phyloP scores from a whole-genome alignment of 2,888 invertebrate genomes.

The Pomacea canaliculata region DNA sequence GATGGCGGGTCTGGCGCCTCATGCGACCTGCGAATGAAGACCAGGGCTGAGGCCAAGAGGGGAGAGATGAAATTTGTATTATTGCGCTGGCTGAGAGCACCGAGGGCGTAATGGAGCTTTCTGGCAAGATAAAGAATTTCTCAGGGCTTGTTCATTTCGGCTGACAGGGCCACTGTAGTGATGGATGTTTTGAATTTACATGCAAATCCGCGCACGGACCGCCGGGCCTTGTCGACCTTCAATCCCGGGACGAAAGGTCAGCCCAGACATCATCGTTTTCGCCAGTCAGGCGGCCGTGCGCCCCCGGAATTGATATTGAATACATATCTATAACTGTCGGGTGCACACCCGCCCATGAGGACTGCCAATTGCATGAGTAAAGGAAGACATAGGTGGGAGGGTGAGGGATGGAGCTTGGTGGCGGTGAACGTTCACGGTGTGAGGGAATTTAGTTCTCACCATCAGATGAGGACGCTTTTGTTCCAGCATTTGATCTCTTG shows the following conservation, averaged over 20 bases:
- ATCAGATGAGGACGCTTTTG: no score
- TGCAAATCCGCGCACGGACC: slow-evolving; percentile 36
- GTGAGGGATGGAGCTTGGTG: background rate
- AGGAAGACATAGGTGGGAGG: background rate
- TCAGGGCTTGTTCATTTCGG: slow-evolving; percentile 30
- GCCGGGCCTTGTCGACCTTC: slow-evolving; percentile 24
- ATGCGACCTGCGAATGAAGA: slow-evolving; percentile 22
- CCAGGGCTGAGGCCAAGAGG: slow-evolving; percentile 11
- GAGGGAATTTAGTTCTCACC: no score
- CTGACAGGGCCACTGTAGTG: slow-evolving; percentile 28
- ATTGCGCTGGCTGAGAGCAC: slow-evolving; percentile 24
- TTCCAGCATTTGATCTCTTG: no score
- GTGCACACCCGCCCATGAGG: background rate
- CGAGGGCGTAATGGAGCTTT: slow-evolving; percentile 28
- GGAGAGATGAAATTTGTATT: slow-evolving; percentile 38
- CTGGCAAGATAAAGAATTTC: slow-evolving; percentile 17
- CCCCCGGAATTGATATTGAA: slow-evolving; percentile 31
- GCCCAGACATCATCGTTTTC: slow-evolving; percentile 26
- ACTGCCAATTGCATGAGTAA: slow-evolving; percentile 9
- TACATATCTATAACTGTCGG: slow-evolving; percentile 31
- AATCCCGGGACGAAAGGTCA: slow-evolving; percentile 35
- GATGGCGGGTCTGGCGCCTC: slow-evolving; percentile 35
- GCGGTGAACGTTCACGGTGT: no score
- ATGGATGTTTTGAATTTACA: slow-evolving; percentile 42
- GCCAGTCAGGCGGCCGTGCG: slow-evolving; percentile 7